Conservation (phyloP, 1,140 invertebrate species). For the Drosophila santomea region DNA sequence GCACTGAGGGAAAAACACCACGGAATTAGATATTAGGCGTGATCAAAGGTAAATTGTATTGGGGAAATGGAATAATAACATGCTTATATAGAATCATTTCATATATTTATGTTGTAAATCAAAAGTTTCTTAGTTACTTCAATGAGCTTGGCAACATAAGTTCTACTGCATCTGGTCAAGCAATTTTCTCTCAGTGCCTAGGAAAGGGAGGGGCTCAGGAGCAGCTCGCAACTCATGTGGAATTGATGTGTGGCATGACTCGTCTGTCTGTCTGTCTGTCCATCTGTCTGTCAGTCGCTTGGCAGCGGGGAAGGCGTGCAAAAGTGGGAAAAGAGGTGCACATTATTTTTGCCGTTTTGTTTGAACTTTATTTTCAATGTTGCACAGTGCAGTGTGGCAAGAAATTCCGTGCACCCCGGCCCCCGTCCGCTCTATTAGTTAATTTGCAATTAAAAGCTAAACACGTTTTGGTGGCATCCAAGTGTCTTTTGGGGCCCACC, state of each 20-base stretch:
- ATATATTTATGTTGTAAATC: too few relatives aligned
- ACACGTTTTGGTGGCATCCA: slow-evolving; percentile 66
- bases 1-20: slow-evolving; percentile 3
- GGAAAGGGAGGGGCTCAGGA: slow-evolving; percentile 23
- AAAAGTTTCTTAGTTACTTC: too few relatives aligned
- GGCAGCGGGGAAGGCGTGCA: background rate
- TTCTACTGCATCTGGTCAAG: background rate
- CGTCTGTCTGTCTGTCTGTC: slow-evolving; percentile 63
- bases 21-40: background rate
- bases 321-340: slow-evolving; percentile 29
- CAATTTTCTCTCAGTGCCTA: background rate
- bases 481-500: slow-evolving; percentile 61
- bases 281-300: slow-evolving; percentile 50
- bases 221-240: slow-evolving; percentile 76
- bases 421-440: slow-evolving; percentile 47
- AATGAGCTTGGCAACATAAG: background rate
- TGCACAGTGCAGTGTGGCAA: slow-evolving; percentile 55
- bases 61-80: too few relatives aligned
- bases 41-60: too few relatives aligned
- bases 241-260: slow-evolving; percentile 81
- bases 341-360: slow-evolving; percentile 59
- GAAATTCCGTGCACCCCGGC: slow-evolving; percentile 1
- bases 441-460: slow-evolving; percentile 83
- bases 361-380: slow-evolving; percentile 81
- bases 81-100: too few relatives aligned